Conservation (phyloP, 2,113 vertebrate species). For the Sturnus vulgaris region DNA sequence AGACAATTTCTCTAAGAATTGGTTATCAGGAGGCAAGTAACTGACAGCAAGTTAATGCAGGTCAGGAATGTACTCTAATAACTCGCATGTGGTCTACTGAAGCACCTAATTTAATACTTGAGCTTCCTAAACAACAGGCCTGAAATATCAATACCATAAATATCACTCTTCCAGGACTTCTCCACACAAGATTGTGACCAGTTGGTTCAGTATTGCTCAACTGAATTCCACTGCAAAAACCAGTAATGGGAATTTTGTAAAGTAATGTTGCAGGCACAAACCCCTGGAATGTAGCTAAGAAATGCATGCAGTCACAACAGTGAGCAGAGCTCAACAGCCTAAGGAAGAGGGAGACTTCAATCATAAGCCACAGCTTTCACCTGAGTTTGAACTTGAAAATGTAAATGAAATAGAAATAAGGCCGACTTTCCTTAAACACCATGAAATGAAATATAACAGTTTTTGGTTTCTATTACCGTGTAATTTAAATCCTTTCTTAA, state of each 20-base stretch:
- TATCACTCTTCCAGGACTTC: not conserved
- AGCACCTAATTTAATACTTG: not conserved
- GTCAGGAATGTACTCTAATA: not conserved
- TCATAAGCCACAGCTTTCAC: not conserved
- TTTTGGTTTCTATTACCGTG: not conserved
- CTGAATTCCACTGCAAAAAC: not conserved
- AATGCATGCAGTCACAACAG: not conserved
- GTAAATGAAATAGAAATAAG: not conserved
- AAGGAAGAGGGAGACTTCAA: not conserved
- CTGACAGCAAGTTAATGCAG: not conserved
- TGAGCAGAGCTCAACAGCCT: not conserved
- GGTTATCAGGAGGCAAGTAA: not conserved
- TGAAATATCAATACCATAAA: not conserved
- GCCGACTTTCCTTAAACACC: not conserved
- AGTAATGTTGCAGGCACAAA: not conserved
- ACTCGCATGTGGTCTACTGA: not conserved
- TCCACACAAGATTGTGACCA: not conserved
- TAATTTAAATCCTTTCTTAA: not conserved
- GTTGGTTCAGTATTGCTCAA: not conserved
- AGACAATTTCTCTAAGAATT: not conserved
- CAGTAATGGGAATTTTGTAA: not conserved
- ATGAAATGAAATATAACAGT: not conserved
- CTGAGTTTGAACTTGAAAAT: not conserved
- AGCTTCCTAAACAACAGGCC: not conserved
- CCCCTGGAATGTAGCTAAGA: fast-evolving